phyloP scores from a whole-genome alignment of 2,797 vertebrate species.

The Darevskia mixta region DNA sequence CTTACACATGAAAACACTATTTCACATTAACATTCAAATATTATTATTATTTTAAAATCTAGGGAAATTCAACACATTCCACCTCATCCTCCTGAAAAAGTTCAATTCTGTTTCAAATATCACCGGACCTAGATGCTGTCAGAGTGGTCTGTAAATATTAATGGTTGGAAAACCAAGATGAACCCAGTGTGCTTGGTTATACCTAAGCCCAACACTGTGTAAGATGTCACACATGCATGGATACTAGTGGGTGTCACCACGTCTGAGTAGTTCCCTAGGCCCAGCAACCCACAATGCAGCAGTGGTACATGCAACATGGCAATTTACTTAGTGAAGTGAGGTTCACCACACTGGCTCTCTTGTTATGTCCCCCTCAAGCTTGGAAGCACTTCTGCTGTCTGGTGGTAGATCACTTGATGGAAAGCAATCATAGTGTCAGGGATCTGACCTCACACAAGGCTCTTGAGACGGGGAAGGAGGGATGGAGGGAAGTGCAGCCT shows the following conservation, averaged over 20 bases:
- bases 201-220: background rate
- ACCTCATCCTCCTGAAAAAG: background rate
- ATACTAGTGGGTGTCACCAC: background rate
- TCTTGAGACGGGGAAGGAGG: no score
- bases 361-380: no score
- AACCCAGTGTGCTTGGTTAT: background rate
- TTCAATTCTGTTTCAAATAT: background rate
- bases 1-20: background rate
- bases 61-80: background rate
- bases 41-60: background rate
- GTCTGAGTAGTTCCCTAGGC: background rate
- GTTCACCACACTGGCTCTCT: no score
- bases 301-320: background rate
- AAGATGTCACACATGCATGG: background rate
- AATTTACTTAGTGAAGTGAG: background rate
- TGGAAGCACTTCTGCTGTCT: no score
- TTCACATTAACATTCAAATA: background rate
- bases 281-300: background rate
- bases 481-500: no score
- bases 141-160: background rate
- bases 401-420: no score
- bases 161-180: background rate
- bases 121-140: background rate
- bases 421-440: no score
- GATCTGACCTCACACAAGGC: no score